phyloP scores from a whole-genome alignment of 2,888 invertebrate species.

The Criorhina ranunculi region DNA sequence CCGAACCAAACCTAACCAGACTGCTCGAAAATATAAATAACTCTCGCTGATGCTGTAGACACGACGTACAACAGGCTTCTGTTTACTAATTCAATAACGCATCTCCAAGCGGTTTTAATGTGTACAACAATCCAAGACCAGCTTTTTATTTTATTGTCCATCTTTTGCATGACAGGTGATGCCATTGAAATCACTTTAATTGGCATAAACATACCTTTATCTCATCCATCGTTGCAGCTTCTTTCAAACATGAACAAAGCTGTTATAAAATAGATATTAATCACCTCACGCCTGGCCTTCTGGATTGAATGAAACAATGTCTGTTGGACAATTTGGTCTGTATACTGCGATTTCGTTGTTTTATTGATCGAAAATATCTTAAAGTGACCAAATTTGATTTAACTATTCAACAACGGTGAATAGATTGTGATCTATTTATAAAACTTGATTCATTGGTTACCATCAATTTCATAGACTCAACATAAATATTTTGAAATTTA shows the following conservation, averaged over 20 bases:
- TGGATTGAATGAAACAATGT: not conserved
- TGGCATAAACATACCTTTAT: not conserved
- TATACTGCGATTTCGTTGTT: not conserved
- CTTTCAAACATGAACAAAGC: not conserved
- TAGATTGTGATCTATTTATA: not conserved
- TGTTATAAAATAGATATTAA: not conserved
- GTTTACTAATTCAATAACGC: too few relatives aligned
- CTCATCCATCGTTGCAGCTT: not conserved
- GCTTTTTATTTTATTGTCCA: too few relatives aligned
- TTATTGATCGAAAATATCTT: not conserved
- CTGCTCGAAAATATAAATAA: too few relatives aligned
- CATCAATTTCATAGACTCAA: not conserved
- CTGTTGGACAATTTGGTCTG: not conserved
- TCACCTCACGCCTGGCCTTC: not conserved
- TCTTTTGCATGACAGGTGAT: not conserved
- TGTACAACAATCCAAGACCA: too few relatives aligned
- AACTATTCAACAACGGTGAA: not conserved
- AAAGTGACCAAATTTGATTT: not conserved
- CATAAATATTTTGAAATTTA: not conserved
- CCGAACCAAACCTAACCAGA: too few relatives aligned
- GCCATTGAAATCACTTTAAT: not conserved
- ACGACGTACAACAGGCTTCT: too few relatives aligned
- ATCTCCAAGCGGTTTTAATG: too few relatives aligned
- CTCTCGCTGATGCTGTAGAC: too few relatives aligned
- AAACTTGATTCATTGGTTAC: conserved; percentile 1